Evolutionary conservation across 2,888 invertebrate species (phyloP).

Genomic region (Dorcus hopei): DNA sequence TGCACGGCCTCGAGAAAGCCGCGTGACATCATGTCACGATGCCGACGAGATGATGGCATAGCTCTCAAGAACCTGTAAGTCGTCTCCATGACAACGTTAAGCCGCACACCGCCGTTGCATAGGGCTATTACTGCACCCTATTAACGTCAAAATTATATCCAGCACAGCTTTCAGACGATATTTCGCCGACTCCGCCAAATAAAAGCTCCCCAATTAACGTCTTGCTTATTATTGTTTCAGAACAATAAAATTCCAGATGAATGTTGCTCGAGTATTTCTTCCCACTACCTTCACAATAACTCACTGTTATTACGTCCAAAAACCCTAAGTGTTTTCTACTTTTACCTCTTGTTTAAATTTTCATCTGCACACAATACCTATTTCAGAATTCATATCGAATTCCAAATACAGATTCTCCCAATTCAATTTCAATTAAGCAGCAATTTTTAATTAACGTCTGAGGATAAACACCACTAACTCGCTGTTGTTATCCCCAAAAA

Average conservation of each 20-base stretch:
- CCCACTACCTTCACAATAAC: background rate
- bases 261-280: background rate
- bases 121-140: slow-evolving; percentile 29
- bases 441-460: too few relatives aligned
- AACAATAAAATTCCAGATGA: slow-evolving; percentile 10
- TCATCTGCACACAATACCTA: too few relatives aligned
- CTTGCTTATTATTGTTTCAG: slow-evolving; percentile 10
- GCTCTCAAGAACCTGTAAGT: slow-evolving; percentile 4
- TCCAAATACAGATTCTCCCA: too few relatives aligned
- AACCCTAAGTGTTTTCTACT: too few relatives aligned
- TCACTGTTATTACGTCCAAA: too few relatives aligned
- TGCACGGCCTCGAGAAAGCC: background rate
- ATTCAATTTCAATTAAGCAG: too few relatives aligned
- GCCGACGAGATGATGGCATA: background rate
- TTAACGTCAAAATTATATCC: slow-evolving; percentile 31
- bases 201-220: slow-evolving; percentile 16
- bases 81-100: slow-evolving; percentile 27
- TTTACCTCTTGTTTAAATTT: too few relatives aligned
- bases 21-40: background rate
- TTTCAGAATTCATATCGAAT: too few relatives aligned
- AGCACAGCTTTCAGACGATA: slow-evolving; percentile 13
- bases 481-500: too few relatives aligned
- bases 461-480: too few relatives aligned
- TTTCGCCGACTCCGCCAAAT: slow-evolving; percentile 17
- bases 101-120: slow-evolving; percentile 25